A percentile compares a stretch with the other conserved stretches of the same genome.
These are phyloP conservation scores for Bostrychus sinensis DNA, from an alignment of 2,113 vertebrate species.

Conservation along the genomic window DNA sequence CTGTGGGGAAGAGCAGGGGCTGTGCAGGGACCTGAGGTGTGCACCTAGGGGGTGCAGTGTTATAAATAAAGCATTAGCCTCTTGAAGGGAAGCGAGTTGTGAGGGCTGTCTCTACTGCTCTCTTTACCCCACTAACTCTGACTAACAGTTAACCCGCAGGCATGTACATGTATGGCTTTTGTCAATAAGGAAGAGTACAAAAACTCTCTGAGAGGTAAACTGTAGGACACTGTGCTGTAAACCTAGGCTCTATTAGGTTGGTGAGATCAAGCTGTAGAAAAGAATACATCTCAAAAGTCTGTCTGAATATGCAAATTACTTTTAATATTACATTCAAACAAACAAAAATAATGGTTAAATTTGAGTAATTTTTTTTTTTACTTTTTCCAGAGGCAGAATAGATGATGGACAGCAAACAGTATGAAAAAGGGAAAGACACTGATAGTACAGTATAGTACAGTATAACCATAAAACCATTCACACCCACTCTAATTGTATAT, in stretches of 20 bases:
- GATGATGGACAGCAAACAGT: too few relatives aligned
- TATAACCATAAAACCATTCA: too few relatives aligned
- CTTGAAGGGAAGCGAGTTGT: slow-evolving; percentile 78
- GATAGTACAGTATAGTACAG: too few relatives aligned
- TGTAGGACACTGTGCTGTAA: slow-evolving; percentile 30
- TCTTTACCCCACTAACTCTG: slow-evolving; percentile 69
- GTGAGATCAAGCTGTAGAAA: background rate
- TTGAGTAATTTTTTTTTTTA: too few relatives aligned
- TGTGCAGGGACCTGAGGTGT: slow-evolving; percentile 71
- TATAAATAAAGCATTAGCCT: slow-evolving; percentile 83
- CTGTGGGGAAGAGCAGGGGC: slow-evolving; percentile 74
- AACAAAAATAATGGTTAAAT: too few relatives aligned
- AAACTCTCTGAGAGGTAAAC: slow-evolving; percentile 53
- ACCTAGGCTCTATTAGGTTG: background rate
- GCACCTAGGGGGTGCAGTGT: slow-evolving; percentile 69
- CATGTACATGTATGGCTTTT: slow-evolving; percentile 69
- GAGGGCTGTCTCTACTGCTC: slow-evolving; percentile 68
- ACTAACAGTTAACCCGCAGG: slow-evolving; percentile 75
- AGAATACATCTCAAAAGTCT: too few relatives aligned
- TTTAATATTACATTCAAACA: too few relatives aligned
- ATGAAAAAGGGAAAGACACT: too few relatives aligned
- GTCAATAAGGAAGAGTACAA: slow-evolving; percentile 60
- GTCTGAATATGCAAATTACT: too few relatives aligned
- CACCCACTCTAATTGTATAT: too few relatives aligned
- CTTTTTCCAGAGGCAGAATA: too few relatives aligned